These are phyloP conservation scores for Colletes latitarsis DNA, from an alignment of 1,140 invertebrate species.

Conservation along the genomic window DNA sequence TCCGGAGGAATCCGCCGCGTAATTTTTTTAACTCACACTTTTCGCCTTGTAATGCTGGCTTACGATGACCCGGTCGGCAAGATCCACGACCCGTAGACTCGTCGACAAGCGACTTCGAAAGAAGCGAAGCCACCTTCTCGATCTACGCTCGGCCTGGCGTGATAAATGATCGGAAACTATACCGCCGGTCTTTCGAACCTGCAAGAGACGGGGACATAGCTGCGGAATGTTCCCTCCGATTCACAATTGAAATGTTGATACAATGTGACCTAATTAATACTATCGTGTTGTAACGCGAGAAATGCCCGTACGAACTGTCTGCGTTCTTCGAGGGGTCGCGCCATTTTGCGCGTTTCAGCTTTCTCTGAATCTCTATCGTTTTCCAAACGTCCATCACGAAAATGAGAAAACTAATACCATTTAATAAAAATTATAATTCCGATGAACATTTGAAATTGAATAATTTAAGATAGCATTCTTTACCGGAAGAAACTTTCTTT, in stretches of 20 bases:
- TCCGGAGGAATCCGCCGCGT: conserved; percentile 74
- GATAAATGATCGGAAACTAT: conserved; percentile 55
- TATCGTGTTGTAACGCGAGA: no score
- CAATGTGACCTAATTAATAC: conserved; percentile 44
- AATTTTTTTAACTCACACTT: conserved; percentile 74
- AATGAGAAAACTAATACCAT: no score
- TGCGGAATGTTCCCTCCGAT: background rate
- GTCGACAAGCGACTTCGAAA: conserved; percentile 56
- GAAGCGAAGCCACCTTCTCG: conserved; percentile 46
- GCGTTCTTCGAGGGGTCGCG: no score
- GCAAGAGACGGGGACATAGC: conserved; percentile 9
- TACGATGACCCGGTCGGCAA: conserved; percentile 73
- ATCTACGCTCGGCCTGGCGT: conserved; percentile 34
- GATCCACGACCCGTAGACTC: conserved; percentile 66
- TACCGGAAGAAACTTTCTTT: no score
- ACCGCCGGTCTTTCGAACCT: background rate
- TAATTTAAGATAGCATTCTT: no score
- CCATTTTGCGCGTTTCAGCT: no score
- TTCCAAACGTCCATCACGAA: no score
- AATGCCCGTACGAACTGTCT: background rate
- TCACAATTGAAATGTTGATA: background rate
- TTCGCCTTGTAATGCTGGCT: conserved; percentile 75
- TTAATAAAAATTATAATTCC: no score
- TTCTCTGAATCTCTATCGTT: no score
- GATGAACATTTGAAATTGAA: no score